Percentiles rank a stretch among this genome's conserved stretches.
Conservation (phyloP, 2,888 invertebrate species). For the Melanotus villosus region DNA sequence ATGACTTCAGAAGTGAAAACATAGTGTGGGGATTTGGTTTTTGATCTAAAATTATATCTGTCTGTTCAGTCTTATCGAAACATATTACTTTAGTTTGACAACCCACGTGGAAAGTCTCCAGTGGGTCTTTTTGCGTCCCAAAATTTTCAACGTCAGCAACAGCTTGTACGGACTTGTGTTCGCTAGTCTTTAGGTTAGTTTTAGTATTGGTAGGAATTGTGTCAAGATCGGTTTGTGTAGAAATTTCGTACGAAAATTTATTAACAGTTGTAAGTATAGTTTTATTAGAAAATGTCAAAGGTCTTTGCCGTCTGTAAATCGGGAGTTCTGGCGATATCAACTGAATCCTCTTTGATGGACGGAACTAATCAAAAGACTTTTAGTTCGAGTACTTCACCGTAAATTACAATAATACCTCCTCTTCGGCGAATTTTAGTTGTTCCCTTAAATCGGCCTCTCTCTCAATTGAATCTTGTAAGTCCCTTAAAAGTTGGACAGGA, state of each 20-base stretch:
- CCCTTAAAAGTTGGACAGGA: slow-evolving; percentile 85
- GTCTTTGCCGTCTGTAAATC: slow-evolving; percentile 48
- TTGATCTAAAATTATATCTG: slow-evolving; percentile 5
- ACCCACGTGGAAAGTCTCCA: slow-evolving; percentile 25
- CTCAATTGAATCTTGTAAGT: slow-evolving; percentile 92
- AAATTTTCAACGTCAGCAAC: slow-evolving; percentile 22
- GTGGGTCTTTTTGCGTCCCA: slow-evolving; percentile 19
- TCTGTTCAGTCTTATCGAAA: slow-evolving; percentile 22
- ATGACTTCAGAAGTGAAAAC: slow-evolving; percentile 46
- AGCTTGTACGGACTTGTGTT: neutral
- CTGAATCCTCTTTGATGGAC: slow-evolving; percentile 17
- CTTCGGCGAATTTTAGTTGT: slow-evolving; percentile 92
- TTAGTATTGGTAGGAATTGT: neutral
- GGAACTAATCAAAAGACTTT: slow-evolving; percentile 30
- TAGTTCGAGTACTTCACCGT: neutral
- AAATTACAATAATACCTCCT: slow-evolving; percentile 76
- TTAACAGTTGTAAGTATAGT: neutral
- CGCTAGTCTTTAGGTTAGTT: neutral
- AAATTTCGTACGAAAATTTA: neutral
- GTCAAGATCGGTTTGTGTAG: slow-evolving; percentile 1
- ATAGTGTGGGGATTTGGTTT: slow-evolving; percentile 12
- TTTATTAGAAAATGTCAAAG: slow-evolving; percentile 48
- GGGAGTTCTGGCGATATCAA: slow-evolving; percentile 46
- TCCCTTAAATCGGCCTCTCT: slow-evolving; percentile 94
- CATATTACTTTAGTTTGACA: slow-evolving; percentile 32